Percentiles rank a stretch among this genome's conserved stretches.
Conservation (phyloP, 2,888 invertebrate species). For the Eristalis arbustorum region DNA sequence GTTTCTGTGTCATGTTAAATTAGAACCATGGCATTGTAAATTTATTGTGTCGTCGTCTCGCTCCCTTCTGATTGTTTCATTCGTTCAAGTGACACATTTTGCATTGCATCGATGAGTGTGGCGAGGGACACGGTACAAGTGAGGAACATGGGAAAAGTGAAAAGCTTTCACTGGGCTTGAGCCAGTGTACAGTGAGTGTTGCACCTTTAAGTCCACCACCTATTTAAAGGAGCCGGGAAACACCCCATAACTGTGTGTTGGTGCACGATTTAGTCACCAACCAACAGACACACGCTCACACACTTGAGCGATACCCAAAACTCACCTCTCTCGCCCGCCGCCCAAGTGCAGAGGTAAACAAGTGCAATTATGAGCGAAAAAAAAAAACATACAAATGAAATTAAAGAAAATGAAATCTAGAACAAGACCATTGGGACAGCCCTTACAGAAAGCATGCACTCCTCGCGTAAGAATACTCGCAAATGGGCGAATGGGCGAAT, state of each 20-base stretch:
- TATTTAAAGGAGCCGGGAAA: constrained; percentile 62
- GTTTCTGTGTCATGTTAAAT: constrained; percentile 51
- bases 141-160: background rate
- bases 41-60: constrained; percentile 30
- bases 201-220: constrained; percentile 51
- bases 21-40: constrained; percentile 60
- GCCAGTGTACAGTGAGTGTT: constrained; percentile 28
- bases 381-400: constrained; percentile 19
- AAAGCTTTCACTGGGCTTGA: constrained; percentile 28
- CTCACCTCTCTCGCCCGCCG: background rate
- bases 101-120: background rate
- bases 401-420: constrained; percentile 64
- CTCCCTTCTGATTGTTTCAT: background rate
- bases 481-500: no score
- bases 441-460: constrained; percentile 29
- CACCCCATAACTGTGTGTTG: constrained; percentile 52
- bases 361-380: constrained; percentile 52
- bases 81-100: constrained; percentile 32
- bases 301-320: background rate
- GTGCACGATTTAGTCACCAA: constrained; percentile 8
- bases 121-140: background rate
- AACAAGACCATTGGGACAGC: constrained; percentile 65
- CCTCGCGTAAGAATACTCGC: constrained; percentile 17
- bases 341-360: constrained; percentile 57
- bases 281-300: background rate